phyloP scores from a whole-genome alignment of 30 jellyfish, hydroid and myxozoan species.

The Nemopilema nomurai region DNA sequence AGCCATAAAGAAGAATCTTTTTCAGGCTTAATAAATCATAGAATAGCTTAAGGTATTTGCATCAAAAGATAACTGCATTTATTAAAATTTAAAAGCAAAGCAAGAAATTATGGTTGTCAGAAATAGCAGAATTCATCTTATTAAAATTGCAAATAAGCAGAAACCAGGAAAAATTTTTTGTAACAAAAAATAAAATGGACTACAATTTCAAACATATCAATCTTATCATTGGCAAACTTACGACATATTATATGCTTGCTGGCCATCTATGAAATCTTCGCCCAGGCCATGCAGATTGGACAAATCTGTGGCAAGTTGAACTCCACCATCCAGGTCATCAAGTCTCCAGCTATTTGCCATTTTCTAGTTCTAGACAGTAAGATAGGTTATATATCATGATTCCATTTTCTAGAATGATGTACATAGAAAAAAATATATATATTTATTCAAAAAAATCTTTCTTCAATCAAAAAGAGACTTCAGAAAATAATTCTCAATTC shows the following conservation, averaged over 20 bases:
- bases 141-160: no score
- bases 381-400: neutral
- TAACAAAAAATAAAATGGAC: no score
- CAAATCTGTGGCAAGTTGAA: conserved; percentile 65
- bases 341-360: conserved; percentile 90
- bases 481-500: no score
- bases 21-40: no score
- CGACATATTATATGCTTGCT: conserved; percentile 96
- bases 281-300: conserved; percentile 93
- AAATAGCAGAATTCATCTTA: neutral
- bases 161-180: no score
- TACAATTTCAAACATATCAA: no score
- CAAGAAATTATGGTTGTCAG: neutral
- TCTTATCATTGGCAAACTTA: conserved; percentile 44
- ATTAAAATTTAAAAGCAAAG: no score
- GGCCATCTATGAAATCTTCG: conserved; percentile 59
- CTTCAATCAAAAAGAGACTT: no score
- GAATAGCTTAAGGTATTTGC: no score
- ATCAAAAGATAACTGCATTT: no score
- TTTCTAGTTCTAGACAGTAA: neutral
- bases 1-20: no score
- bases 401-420: neutral
- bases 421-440: no score
- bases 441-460: neutral
- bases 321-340: conserved; percentile 95